Percentiles rank a stretch among this genome's conserved stretches.
Evolutionary conservation across 2,888 invertebrate species (phyloP).

Genomic region (Drosophila koepferae): DNA sequence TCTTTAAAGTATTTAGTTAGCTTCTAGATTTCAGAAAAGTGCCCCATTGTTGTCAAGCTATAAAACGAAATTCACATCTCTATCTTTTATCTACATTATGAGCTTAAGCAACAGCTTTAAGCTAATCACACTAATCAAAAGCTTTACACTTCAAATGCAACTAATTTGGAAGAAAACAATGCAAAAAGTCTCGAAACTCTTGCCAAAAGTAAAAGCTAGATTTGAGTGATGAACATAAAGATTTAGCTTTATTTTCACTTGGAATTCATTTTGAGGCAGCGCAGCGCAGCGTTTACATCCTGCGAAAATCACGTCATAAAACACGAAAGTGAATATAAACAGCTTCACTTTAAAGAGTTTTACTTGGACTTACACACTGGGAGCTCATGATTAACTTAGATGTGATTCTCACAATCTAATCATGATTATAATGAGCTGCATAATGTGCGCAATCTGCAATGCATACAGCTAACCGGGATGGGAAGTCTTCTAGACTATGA

Average conservation of each 20-base stretch:
- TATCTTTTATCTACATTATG: not conserved
- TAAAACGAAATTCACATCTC: not conserved
- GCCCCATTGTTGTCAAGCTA: not conserved
- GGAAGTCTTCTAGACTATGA: constrained; percentile 9
- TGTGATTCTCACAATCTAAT: constrained; percentile 26
- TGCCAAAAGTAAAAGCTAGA: not conserved
- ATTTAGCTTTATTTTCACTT: not conserved
- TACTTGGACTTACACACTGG: constrained; percentile 9
- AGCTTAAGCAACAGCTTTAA: not conserved
- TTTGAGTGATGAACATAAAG: not conserved
- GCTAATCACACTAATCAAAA: not conserved
- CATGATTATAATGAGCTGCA: constrained; percentile 52
- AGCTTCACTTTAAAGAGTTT: constrained; percentile 13
- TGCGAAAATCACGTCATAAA: constrained; percentile 1
- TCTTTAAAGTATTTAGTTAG: not conserved
- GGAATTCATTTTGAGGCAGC: not conserved
- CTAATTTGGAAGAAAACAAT: not conserved
- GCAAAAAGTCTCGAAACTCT: not conserved
- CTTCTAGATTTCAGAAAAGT: not conserved
- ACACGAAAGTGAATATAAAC: not conserved
- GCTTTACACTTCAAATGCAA: not conserved
- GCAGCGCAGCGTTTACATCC: constrained; percentile 1
- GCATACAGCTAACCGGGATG: constrained; percentile 8
- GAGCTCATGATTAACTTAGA: constrained; percentile 33
- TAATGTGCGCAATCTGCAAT: constrained; percentile 46